Base-by-base conservation (phyloP, 1,140 invertebrate species). In the Lysiphlebus fabarum region DNA sequence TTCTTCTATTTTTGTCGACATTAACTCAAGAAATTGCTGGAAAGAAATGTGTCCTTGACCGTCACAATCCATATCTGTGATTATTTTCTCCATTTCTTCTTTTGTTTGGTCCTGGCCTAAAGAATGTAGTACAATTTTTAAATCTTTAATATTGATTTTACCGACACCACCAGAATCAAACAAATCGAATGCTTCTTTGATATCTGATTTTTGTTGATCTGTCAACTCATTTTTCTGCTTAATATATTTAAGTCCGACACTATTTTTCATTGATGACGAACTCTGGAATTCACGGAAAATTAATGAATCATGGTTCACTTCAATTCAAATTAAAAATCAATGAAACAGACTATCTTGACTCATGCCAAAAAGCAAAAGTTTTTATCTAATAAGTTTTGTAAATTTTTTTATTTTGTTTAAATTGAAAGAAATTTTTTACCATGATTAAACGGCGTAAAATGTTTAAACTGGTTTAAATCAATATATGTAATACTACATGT, bases 51-150 rank as follows among this genome's bases (percentile, higher is more conserved):
- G 88, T 0, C 92, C 93, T 68, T 86, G 86, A 47, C 86, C 86
- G 61, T 93, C 89, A 75, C 92, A 95, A 75, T 97, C 94, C 63
- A 95, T 88, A 73, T 95, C 91, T 7, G 88, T 85, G 62, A 93
- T 87, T 83, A 98, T 91, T 69, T 93, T 93, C 78, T 96, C 97
- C 17, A 98, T 93, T 81, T 98, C 95, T 74, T 98, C 95, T 72
- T 96, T 96, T 70, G 92, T 93, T 2, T 95, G 95, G 74, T 98
- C 95, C 82, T 97, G 97, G 2, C 95, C 96, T 10, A 98, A 77
- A 4, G 95, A 95, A 68, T 95, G 79, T 67, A 96, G 90, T 0
- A 92, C 92, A 53, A 95, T 92, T 83, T 98, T 98, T 8, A 98
- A 77, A 73, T 98, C 93, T 78, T 96, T 96, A 0, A 87, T 87